Base-by-base conservation (phyloP, 2,888 invertebrate species). In the Leptinotarsa haldemani region DNA sequence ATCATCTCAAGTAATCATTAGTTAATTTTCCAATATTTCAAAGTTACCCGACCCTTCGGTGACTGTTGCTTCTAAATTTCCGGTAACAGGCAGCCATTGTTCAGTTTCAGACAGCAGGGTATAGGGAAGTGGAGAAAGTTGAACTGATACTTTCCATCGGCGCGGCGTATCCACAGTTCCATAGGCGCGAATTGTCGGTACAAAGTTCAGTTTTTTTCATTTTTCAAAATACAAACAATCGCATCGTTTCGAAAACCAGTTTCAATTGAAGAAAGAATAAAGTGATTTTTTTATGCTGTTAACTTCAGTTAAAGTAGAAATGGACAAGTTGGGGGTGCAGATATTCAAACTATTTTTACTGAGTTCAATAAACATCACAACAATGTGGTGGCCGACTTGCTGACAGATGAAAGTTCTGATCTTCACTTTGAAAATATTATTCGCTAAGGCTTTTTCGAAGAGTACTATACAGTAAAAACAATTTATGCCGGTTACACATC, bases 381-480 rank as follows among this genome's bases (percentile, higher is more conserved):
- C 9, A 66, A 66, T 53, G 53, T 66, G 16, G 20, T 66, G 16
- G n/a, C 50, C 7, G n/a, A 46, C 5, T 47, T 66, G 16, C 18
- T 48, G 18, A 50, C 66, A 16, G 50, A 66, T 2, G 22, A 46
- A 13, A n/a, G 22, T n/a, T 47, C 66, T 2, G 53, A 66, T 22
- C 16, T 48, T 20, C 52, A 66, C 9, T 16, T 2, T 4, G 52
- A 52, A 66, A 22, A 66, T 50, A 20, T 53, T 3, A 22, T 66
- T 46, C 13, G 22, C 5, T 52, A 66, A 50, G 53, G 66, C 3
- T 67, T 67, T 16, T 0, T 67, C 2, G 40, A 9, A 16, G 67
- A 67, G 30, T 67, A 67, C n/a, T 67, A 67, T 53, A 20, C 25
- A 18, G 48, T 52, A 1, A 67, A 67, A 30, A 50, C 47, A 66